Conservation (phyloP, 2,113 vertebrate genomes). For the Eublepharis macularius region DNA sequence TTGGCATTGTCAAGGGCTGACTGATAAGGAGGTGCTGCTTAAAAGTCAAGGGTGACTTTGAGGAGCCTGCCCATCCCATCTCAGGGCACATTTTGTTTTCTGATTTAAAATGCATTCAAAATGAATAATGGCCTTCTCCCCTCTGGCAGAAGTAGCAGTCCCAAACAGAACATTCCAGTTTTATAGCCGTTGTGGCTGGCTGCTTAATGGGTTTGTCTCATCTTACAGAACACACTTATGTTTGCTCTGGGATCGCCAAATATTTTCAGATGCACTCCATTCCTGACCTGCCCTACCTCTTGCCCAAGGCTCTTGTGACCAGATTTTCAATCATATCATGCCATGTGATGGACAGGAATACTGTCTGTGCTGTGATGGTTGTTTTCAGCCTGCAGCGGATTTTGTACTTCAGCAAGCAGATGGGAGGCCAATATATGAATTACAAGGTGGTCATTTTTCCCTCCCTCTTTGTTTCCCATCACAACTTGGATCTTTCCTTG, state of each 20-base stretch:
- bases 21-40: not conserved
- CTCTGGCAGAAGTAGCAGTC: not conserved
- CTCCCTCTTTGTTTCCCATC: not conserved
- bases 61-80: not conserved
- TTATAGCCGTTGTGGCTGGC: not conserved
- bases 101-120: not conserved
- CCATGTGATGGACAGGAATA: not conserved
- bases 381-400: not conserved
- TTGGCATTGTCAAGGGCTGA: not conserved
- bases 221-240: not conserved
- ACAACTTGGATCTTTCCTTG: not conserved
- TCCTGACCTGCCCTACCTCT: not conserved
- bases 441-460: accelerated
- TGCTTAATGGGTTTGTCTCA: not conserved
- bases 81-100: not conserved
- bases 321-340: not conserved
- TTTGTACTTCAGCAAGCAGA: not conserved
- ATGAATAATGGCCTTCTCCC: not conserved
- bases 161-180: not conserved
- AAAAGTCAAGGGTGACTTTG: not conserved
- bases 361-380: accelerated
- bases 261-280: not conserved
- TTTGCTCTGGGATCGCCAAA: not conserved
- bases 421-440: not conserved
- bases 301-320: not conserved